phyloP scores from a whole-genome alignment of 2,113 vertebrate species.

The Pandion haliaetus region DNA sequence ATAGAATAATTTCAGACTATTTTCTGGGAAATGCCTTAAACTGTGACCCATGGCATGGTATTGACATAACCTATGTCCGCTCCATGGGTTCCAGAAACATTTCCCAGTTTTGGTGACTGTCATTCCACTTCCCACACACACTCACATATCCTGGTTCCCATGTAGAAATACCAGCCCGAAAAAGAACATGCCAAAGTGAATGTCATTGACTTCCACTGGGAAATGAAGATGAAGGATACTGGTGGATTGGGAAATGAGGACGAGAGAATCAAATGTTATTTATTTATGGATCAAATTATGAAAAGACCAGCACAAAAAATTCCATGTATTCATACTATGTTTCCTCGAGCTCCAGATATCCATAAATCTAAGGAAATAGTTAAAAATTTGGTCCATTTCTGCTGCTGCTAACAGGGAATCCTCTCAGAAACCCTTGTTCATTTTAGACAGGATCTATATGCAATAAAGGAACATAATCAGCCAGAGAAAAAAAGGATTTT shows the following conservation, averaged over 20 bases:
- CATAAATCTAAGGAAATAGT: background rate
- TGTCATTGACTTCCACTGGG: background rate
- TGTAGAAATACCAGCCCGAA: background rate
- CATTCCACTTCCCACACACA: background rate
- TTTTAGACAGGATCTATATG: background rate
- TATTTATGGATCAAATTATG: constrained; percentile 1
- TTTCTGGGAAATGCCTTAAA: constrained; percentile 51
- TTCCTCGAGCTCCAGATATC: background rate
- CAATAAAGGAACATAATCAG: background rate
- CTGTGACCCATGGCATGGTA: background rate
- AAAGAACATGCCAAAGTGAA: background rate
- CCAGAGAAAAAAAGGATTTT: background rate
- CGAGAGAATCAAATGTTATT: background rate
- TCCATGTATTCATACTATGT: background rate
- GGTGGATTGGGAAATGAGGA: background rate
- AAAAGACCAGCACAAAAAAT: background rate
- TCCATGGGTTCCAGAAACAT: background rate
- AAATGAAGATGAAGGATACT: background rate
- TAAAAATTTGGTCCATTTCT: background rate
- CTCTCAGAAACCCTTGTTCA: background rate
- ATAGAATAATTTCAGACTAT: background rate
- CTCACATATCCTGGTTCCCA: background rate
- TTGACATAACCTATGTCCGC: constrained; percentile 51
- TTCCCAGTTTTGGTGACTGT: background rate
- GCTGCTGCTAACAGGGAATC: background rate